A percentile compares a stretch with the other conserved stretches of the same genome.
phyloP scores from a whole-genome alignment of 2,888 invertebrate genomes.

The Drosophila fulvimacula region DNA sequence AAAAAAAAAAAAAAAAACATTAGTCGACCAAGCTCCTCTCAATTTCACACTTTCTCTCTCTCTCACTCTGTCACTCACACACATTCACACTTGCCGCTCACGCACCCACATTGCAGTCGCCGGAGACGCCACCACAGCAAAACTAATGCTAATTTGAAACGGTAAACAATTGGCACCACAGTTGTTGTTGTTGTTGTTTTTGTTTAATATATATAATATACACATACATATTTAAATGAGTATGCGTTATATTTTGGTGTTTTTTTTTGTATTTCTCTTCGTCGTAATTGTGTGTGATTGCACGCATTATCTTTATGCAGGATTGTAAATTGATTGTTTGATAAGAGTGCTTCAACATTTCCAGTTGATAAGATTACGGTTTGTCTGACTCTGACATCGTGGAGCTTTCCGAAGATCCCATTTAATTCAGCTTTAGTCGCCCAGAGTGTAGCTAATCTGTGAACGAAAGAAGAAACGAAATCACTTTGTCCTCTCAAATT shows the following conservation, averaged over 20 bases:
- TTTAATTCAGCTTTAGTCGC: neutral
- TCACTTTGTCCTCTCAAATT: neutral
- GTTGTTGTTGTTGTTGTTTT: constrained; percentile 2
- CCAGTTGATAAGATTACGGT: constrained; percentile 22
- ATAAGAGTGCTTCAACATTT: constrained; percentile 22
- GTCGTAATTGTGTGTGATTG: constrained; percentile 18
- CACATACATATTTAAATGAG: constrained; percentile 35
- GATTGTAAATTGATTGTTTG: constrained; percentile 45
- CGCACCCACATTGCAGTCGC: constrained; percentile 62
- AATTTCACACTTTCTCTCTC: constrained; percentile 23
- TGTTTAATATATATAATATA: constrained; percentile 16
- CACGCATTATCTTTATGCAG: constrained; percentile 22
- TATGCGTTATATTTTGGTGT: constrained; percentile 12
- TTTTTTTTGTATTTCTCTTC: constrained; percentile 17
- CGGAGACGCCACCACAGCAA: constrained; percentile 53
- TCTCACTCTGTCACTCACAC: constrained; percentile 15
- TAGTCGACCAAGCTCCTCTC: constrained; percentile 26
- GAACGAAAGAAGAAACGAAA: neutral
- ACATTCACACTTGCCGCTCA: constrained; percentile 45
- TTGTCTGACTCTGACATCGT: neutral
- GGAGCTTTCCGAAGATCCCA: neutral
- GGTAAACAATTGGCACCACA: constrained; percentile 65
- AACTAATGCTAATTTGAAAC: constrained; percentile 67
- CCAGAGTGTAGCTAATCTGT: neutral
- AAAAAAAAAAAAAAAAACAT: neutral